Conservation (phyloP, 1,140 invertebrate genomes). For the Brachionus asplanchnoidis region DNA sequence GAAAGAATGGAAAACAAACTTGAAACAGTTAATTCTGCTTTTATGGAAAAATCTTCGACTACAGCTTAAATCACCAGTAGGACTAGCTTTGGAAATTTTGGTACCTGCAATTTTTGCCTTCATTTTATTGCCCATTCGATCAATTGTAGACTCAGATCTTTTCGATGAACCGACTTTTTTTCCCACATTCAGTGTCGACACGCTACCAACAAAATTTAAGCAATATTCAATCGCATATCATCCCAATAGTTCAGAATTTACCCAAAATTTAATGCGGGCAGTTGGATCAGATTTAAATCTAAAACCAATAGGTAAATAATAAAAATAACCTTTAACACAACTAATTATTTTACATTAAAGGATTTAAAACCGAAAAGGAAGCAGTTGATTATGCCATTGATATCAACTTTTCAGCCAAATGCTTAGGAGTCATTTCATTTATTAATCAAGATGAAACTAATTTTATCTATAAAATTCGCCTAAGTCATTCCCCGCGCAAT, state of each 20-base stretch:
- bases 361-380: conserved; percentile 21
- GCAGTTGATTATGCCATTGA: not conserved
- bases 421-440: not conserved
- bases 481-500: conserved; percentile 63
- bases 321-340: not conserved
- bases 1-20: not conserved
- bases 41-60: conserved; percentile 54
- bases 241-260: conserved; percentile 42
- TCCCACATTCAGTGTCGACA: conserved; percentile 45
- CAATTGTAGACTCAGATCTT: conserved; percentile 45
- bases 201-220: conserved; percentile 42
- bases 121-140: conserved; percentile 50
- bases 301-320: not conserved
- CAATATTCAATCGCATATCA: conserved; percentile 41
- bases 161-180: conserved; percentile 45
- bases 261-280: conserved; percentile 45
- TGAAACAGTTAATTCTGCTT: conserved; percentile 43
- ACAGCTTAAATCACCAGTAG: conserved; percentile 47
- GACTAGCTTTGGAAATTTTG: conserved; percentile 49
- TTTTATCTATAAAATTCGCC: conserved; percentile 61
- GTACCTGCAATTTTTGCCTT: conserved; percentile 50
- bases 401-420: conserved; percentile 39
- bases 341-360: not conserved
- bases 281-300: conserved; percentile 41
- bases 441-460: conserved; percentile 43